phyloP scores from a whole-genome alignment of 2,888 invertebrate species.

The Cremastobaeus sp. region DNA sequence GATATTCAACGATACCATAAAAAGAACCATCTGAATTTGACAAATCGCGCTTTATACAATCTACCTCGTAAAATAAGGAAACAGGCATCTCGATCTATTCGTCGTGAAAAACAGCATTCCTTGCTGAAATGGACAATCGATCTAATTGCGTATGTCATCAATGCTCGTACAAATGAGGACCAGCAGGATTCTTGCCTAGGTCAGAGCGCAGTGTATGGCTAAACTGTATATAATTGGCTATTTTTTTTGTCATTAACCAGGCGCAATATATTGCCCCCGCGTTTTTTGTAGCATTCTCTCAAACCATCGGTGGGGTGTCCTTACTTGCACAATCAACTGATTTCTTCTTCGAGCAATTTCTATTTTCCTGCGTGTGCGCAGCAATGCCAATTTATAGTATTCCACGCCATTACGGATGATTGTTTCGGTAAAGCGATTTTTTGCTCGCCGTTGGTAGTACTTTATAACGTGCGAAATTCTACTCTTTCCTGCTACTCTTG shows the following conservation, averaged over 20 bases:
- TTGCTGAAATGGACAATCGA: constrained; percentile 49
- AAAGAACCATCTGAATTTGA: constrained; percentile 31
- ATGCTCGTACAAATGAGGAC: constrained; percentile 49
- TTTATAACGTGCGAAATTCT: constrained; percentile 76
- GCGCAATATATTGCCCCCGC: constrained; percentile 2
- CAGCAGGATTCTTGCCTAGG: constrained; percentile 50
- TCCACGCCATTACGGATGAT: constrained; percentile 77
- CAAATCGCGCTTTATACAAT: constrained; percentile 42
- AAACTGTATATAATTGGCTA: constrained; percentile 55
- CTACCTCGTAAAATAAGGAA: constrained; percentile 46
- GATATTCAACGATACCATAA: constrained; percentile 33
- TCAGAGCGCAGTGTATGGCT: constrained; percentile 38
- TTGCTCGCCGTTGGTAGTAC: constrained; percentile 67
- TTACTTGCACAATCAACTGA: constrained; percentile 74
- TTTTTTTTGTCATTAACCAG: constrained; percentile 33
- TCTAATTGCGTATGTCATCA: constrained; percentile 50
- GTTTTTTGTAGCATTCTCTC: constrained; percentile 65
- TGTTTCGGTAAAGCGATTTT: constrained; percentile 73
- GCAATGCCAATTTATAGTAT: constrained; percentile 77
- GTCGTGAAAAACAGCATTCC: constrained; percentile 39
- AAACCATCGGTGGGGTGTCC: constrained; percentile 73
- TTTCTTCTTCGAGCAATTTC: constrained; percentile 72
- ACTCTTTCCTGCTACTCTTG: constrained; percentile 53
- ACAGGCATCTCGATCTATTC: constrained; percentile 26
- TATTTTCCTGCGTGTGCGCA: constrained; percentile 69